These are phyloP conservation scores for Pogonocichla stellata DNA, from an alignment of 2,113 vertebrate genomes.

Conservation along the genomic window DNA sequence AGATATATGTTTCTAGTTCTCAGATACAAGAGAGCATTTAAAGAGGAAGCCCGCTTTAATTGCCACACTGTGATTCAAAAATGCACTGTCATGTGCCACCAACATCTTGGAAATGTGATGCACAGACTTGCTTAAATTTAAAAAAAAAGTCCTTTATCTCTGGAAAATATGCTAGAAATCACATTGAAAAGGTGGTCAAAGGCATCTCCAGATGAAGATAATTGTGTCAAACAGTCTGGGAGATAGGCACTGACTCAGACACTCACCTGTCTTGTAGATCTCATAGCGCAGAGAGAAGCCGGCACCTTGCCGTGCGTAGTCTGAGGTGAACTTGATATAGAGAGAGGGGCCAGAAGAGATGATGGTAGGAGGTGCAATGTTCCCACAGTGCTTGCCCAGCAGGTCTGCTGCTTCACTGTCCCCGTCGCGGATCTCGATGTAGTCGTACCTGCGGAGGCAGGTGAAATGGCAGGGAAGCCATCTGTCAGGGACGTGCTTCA, in stretches of 20 bases:
- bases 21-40: background rate
- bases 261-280: constrained; percentile 95
- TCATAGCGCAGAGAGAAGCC: constrained; percentile 98
- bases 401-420: constrained; percentile 88
- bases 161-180: background rate
- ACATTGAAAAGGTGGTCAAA: background rate
- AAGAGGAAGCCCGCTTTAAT: background rate
- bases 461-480: background rate
- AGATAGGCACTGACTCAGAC: background rate
- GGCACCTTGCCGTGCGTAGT: constrained; percentile 96
- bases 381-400: constrained; percentile 95
- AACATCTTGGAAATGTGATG: constrained; percentile 6
- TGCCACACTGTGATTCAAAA: background rate
- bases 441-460: constrained; percentile 87
- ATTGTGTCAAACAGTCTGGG: background rate
- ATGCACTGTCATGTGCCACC: background rate
- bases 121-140: background rate
- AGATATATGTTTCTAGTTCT: background rate
- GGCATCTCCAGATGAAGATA: background rate
- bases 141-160: background rate
- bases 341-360: constrained; percentile 92
- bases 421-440: constrained; percentile 95
- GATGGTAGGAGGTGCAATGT: constrained; percentile 94
- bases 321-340: constrained; percentile 94
- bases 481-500: background rate